Percentiles rank a stretch among this genome's conserved stretches.
Evolutionary conservation across 2,797 vertebrate genomes (phyloP).

Genomic region (Melanotaenia nigrans): DNA sequence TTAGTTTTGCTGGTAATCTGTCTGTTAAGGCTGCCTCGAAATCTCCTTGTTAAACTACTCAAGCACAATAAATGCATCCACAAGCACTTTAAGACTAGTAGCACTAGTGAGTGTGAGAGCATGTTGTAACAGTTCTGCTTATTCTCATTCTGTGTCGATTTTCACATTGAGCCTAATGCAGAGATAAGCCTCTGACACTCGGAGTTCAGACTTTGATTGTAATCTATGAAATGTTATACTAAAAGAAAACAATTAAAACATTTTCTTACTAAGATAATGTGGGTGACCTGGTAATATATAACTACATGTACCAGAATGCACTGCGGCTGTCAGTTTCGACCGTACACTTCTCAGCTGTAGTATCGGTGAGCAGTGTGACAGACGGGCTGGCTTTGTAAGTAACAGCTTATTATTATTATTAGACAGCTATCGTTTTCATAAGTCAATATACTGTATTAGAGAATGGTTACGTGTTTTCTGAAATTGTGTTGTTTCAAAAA

Average conservation of each 20-base stretch:
- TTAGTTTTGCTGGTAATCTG: slow-evolving; percentile 20
- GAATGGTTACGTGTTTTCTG: not conserved
- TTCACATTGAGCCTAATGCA: slow-evolving; percentile 39
- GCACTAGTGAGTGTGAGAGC: slow-evolving; percentile 60
- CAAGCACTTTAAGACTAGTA: slow-evolving; percentile 79
- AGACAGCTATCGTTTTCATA: slow-evolving; percentile 16
- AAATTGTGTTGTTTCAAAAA: not conserved
- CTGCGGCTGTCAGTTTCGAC: slow-evolving; percentile 49
- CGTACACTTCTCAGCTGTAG: slow-evolving; percentile 17
- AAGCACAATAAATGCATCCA: slow-evolving; percentile 73
- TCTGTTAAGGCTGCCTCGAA: slow-evolving; percentile 31
- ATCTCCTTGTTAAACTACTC: slow-evolving; percentile 44
- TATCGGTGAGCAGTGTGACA: slow-evolving; percentile 24
- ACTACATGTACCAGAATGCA: slow-evolving; percentile 74
- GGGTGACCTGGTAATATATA: not conserved
- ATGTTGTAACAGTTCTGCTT: slow-evolving; percentile 56
- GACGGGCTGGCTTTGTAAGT: slow-evolving; percentile 67
- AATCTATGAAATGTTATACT: slow-evolving; percentile 49
- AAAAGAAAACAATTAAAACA: slow-evolving; percentile 37
- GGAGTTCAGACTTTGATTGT: slow-evolving; percentile 50
- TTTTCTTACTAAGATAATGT: slow-evolving; percentile 21
- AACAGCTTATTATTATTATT: slow-evolving; percentile 15
- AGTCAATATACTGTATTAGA: not conserved
- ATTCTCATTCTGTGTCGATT: slow-evolving; percentile 37
- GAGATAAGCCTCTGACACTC: slow-evolving; percentile 31